These are phyloP conservation scores for Rhinogobius similis DNA, from an alignment of 2,113 vertebrate genomes.

Conservation along the genomic window DNA sequence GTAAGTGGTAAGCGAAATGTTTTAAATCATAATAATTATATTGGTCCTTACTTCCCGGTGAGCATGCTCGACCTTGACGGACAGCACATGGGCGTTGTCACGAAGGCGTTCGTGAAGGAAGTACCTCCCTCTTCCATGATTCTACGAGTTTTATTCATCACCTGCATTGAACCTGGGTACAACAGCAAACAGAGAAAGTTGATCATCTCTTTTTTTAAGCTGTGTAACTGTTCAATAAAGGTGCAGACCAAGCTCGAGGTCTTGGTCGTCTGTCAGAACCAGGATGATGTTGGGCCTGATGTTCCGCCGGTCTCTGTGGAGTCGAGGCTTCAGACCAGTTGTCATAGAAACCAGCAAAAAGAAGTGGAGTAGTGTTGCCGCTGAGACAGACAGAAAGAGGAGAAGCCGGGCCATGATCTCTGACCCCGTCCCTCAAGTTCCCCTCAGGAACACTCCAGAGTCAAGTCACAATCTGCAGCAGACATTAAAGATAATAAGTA, in stretches of 20 bases:
- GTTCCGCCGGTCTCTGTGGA: slow-evolving; percentile 93
- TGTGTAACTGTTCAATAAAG: not conserved
- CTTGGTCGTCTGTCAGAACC: slow-evolving; percentile 95
- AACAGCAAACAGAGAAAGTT: not conserved
- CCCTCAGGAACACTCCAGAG: slow-evolving; percentile 29
- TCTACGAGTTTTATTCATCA: slow-evolving; percentile 93
- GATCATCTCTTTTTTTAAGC: not conserved
- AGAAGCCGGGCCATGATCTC: slow-evolving; percentile 67
- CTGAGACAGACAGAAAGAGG: slow-evolving; percentile 56
- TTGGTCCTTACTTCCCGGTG: slow-evolving; percentile 86
- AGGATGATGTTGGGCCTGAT: slow-evolving; percentile 98
- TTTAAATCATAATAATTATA: not conserved
- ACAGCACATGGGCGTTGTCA: slow-evolving; percentile 98
- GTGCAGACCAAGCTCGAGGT: slow-evolving; percentile 88
- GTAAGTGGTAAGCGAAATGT: too few species aligned
- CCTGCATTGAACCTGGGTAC: slow-evolving; percentile 92
- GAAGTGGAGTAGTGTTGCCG: slow-evolving; percentile 24
- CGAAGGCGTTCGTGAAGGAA: slow-evolving; percentile 93
- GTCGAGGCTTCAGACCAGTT: slow-evolving; percentile 86
- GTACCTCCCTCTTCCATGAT: slow-evolving; percentile 97
- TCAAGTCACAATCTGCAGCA: not conserved
- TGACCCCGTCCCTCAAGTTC: slow-evolving; percentile 16
- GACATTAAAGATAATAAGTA: not conserved
- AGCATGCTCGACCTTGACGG: slow-evolving; percentile 94
- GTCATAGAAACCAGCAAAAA: slow-evolving; percentile 63